phyloP scores from a whole-genome alignment of 2,888 invertebrate species.

The Sussaba pulchella region DNA sequence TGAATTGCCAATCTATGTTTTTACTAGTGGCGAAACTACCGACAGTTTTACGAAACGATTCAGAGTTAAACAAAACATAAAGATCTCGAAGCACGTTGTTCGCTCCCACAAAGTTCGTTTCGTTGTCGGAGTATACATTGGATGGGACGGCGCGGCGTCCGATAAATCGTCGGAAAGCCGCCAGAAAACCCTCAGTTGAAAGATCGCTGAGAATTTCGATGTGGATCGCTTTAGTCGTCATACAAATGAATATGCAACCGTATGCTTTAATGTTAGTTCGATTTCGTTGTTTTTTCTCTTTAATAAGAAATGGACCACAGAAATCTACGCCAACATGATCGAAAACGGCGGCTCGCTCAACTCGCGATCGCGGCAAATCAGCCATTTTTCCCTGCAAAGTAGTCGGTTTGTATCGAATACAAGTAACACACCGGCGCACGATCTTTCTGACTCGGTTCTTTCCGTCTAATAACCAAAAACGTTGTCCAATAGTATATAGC shows the following conservation, averaged over 20 bases:
- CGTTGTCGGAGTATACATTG: slow-evolving; percentile 59
- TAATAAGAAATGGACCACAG: slow-evolving; percentile 33
- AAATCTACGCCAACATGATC: slow-evolving; percentile 55
- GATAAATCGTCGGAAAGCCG: slow-evolving; percentile 55
- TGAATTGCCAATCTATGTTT: slow-evolving; percentile 51
- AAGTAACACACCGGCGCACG: slow-evolving; percentile 15
- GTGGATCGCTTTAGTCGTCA: slow-evolving; percentile 56
- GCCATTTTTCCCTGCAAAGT: slow-evolving; percentile 27
- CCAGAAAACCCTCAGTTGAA: slow-evolving; percentile 56
- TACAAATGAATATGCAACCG: slow-evolving; percentile 57
- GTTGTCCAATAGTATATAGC: slow-evolving; percentile 51
- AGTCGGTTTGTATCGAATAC: slow-evolving; percentile 36
- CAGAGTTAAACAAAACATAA: slow-evolving; percentile 38
- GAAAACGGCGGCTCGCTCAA: slow-evolving; percentile 46
- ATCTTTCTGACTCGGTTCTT: slow-evolving; percentile 29
- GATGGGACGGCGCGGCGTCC: slow-evolving; percentile 39
- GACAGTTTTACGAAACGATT: background rate
- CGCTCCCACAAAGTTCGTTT: slow-evolving; percentile 65
- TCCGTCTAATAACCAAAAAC: slow-evolving; percentile 35
- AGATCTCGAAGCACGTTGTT: slow-evolving; percentile 55
- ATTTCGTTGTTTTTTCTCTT: background rate
- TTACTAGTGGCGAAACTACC: background rate
- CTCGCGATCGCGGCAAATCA: slow-evolving; percentile 44
- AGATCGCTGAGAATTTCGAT: slow-evolving; percentile 42
- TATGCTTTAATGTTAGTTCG: slow-evolving; percentile 26